Percentiles rank a stretch among this genome's conserved stretches.
Conservation (phyloP, 2,888 invertebrate species). For the Acronicta alni region DNA sequence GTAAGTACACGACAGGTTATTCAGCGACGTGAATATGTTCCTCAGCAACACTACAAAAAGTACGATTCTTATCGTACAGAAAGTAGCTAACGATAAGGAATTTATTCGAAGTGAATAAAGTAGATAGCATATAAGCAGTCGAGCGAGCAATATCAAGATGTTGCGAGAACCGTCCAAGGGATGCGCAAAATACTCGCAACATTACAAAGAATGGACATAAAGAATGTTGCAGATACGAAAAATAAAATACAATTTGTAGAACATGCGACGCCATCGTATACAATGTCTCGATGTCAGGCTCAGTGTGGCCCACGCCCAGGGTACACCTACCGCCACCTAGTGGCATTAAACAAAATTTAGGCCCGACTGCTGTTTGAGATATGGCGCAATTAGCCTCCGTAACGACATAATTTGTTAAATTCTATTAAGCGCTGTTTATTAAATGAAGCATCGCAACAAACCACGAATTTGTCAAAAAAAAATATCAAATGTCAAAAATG, state of each 20-base stretch:
- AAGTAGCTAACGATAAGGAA: slow-evolving; percentile 40
- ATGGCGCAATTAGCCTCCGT: slow-evolving; percentile 50
- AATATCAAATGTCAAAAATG: too few relatives aligned
- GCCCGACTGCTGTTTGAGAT: slow-evolving; percentile 41
- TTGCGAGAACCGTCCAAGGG: slow-evolving; percentile 25
- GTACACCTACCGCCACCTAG: slow-evolving; percentile 49
- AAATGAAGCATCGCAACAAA: slow-evolving; percentile 46
- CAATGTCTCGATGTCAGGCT: slow-evolving; percentile 37
- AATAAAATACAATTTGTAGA: slow-evolving; percentile 52
- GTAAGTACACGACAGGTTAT: too few relatives aligned
- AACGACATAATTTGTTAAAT: slow-evolving; percentile 57
- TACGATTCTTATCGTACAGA: slow-evolving; percentile 22
- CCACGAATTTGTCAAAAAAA: slow-evolving; percentile 35
- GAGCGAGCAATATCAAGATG: slow-evolving; percentile 38
- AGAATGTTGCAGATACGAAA: slow-evolving; percentile 42
- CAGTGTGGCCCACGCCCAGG: slow-evolving; percentile 10
- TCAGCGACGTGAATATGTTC: neutral
- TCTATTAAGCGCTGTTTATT: slow-evolving; percentile 45
- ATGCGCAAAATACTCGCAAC: slow-evolving; percentile 36
- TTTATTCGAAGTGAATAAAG: slow-evolving; percentile 39
- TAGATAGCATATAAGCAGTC: slow-evolving; percentile 36
- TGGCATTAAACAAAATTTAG: slow-evolving; percentile 27
- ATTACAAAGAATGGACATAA: slow-evolving; percentile 34
- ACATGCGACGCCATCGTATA: slow-evolving; percentile 30
- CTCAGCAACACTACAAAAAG: slow-evolving; percentile 4